A percentile compares a stretch with the other conserved stretches of the same genome.
Evolutionary conservation across 2,888 invertebrate genomes (phyloP).

Genomic region (Eupelmus urozonus): DNA sequence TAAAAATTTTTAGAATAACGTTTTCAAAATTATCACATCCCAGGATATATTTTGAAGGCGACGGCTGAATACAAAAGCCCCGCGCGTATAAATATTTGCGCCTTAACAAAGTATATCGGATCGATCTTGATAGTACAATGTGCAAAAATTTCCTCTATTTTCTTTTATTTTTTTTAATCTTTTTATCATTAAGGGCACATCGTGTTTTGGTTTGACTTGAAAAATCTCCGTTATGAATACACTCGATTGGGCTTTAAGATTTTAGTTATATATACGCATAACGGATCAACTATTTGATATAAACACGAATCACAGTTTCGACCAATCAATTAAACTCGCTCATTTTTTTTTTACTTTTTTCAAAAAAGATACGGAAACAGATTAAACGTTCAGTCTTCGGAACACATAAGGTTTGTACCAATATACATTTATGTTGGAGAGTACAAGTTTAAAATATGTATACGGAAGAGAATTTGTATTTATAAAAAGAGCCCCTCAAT

Average conservation of each 20-base stretch:
- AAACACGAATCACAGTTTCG: constrained; percentile 31
- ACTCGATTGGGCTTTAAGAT: constrained; percentile 9
- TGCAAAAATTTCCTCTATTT: constrained; percentile 9
- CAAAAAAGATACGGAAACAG: constrained; percentile 13
- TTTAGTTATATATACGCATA: background rate
- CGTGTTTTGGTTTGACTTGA: constrained; percentile 47
- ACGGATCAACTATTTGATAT: constrained; percentile 24
- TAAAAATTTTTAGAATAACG: background rate
- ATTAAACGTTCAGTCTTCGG: constrained; percentile 45
- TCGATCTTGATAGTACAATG: constrained; percentile 11
- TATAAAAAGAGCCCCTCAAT: constrained; percentile 1
- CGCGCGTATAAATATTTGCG: background rate
- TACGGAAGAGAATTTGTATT: constrained; percentile 14
- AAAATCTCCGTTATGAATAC: constrained; percentile 53
- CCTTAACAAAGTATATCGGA: constrained; percentile 17
- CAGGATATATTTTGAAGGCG: background rate
- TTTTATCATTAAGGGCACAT: constrained; percentile 54
- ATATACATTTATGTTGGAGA: constrained; percentile 15
- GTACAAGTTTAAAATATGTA: constrained; percentile 38
- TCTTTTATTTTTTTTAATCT: constrained; percentile 48
- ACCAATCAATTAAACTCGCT: constrained; percentile 18
- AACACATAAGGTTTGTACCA: constrained; percentile 46
- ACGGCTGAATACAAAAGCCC: constrained; percentile 42
- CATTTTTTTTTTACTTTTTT: constrained; percentile 13
- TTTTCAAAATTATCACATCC: background rate